Evolutionary conservation across 2,888 invertebrate species (phyloP), one percentile per base, ranked within the genome.

Genomic region (Abrostola triplasia): DNA sequence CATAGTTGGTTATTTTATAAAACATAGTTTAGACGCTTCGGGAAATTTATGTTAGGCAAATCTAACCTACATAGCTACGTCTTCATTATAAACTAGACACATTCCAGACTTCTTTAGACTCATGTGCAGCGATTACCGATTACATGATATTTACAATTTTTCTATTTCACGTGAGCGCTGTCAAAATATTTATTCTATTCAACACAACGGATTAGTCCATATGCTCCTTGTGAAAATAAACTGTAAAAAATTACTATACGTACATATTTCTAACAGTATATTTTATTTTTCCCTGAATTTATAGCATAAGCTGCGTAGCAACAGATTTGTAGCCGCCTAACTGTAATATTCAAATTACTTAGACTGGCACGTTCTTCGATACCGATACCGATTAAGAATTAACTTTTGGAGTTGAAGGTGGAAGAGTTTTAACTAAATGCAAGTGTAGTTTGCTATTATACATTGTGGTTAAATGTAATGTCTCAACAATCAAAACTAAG

Each of bases 151-250:
- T 63, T 56, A 52, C 58, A 61, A 55, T 70, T 73, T 73, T 58
- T 73, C 64, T 73, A 65, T 40, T 62, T 72, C 60, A 64, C 63
- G 62, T 50, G 63, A 64, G 49, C 68, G 64, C 69, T 80, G 84
- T 83, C 87, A 78, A 84, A 88, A 89, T 87, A 87, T 90, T 90
- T 90, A 82, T 78, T 70, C 66, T 68, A 73, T 68, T 64, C 50
- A 58, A 64, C 58, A 69, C 67, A 79, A 80, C 81, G 68, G 63
- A 75, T 79, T 76, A 73, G 62, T 76, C 60, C 83, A 84, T 73
- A 74, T 81, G 83, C 61, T 75, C 69, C 68, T 61, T 79, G 72
- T 71, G 69, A 81, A 83, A 84, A 83, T 73, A 83, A 86, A 84
- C 79, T 58, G 60, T 57, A 65, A 66, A 64, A 68, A 67, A 58